Percentiles rank a stretch among this genome's conserved stretches.
Evolutionary conservation across 2,797 vertebrate genomes (phyloP).

Genomic region (Schizopygopsis malacanthus): DNA sequence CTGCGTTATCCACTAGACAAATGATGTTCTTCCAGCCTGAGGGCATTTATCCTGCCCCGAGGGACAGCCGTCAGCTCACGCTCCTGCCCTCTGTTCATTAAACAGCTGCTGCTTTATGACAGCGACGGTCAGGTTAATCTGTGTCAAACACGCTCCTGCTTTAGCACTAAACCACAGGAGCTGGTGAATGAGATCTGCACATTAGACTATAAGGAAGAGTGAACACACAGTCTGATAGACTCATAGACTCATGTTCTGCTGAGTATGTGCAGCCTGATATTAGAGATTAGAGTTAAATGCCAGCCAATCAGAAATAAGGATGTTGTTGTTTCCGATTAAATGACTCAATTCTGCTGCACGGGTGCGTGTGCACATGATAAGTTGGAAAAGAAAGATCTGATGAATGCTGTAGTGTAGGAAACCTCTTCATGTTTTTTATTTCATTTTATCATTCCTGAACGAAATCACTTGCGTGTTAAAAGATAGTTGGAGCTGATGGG

Average conservation of each 20-base stretch:
- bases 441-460: too few species aligned
- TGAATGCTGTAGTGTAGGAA: too few species aligned
- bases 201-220: neutral
- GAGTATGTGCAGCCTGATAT: neutral
- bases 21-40: constrained; percentile 72
- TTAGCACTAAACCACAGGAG: neutral
- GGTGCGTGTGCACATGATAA: too few species aligned
- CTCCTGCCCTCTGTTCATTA: constrained; percentile 55
- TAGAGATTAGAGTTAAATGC: neutral
- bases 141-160: constrained; percentile 59
- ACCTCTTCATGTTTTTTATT: too few species aligned
- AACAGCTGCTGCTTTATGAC: constrained; percentile 66
- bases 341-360: too few species aligned
- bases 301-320: too few species aligned
- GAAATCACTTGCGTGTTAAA: too few species aligned
- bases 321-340: too few species aligned
- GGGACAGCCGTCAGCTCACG: constrained; percentile 55
- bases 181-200: neutral
- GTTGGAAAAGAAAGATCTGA: too few species aligned
- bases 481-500: too few species aligned
- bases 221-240: neutral
- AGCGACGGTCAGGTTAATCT: constrained; percentile 75
- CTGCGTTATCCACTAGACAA: constrained; percentile 69
- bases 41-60: constrained; percentile 71
- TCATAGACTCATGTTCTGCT: neutral